Evolutionary conservation across 2,113 vertebrate genomes (phyloP), one percentile per base, ranked within the genome.

Genomic region (Cyprinodon tularosa): DNA sequence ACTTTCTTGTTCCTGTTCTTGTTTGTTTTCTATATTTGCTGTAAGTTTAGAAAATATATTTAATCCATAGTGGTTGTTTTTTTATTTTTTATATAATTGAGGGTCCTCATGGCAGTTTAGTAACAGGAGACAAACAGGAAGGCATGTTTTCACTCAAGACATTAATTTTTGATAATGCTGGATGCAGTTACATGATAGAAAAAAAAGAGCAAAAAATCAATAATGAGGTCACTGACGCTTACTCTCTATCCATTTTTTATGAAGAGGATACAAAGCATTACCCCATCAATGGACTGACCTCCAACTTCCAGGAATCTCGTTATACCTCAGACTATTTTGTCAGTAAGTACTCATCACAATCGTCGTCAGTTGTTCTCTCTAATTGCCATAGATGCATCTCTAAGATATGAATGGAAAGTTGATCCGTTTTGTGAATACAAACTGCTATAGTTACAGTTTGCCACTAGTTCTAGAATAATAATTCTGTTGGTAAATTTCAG

Each of bases 301-400:
- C 96, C 70, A 90, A 93, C 15, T 98, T 97, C 86, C 96, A 96
- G 80, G 98, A 99, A 92, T 97, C 97, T 83, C 96, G 97, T 83
- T 98, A 97, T 92, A 95, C 96, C 92, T 97, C 97, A 90, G 97
- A 98, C 93, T 99, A 98, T 94, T 97, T 97, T 94, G 96, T 97
- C 94, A 98, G 98, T 99, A 96, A 99, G 98, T 98, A 91, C 72
- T 65, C 71, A 59, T 80, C 66, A 40, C 75, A 83, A 48, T 62
- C 63, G 11, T 29, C 57, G 44, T 75, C 75, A 75, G 9, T 74
- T 71, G 79, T 6, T 62, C 13, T 29, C 37, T 29, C 17, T 71
- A 76, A 78, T 15, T 62, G 53, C 65, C 69, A 5, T 3, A 63
- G 42, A 66, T 44, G 4, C 2, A 36, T 37, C 22, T 12, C 66